phyloP scores from a whole-genome alignment of 2,113 vertebrate species.

The Lophochroa leadbeateri region DNA sequence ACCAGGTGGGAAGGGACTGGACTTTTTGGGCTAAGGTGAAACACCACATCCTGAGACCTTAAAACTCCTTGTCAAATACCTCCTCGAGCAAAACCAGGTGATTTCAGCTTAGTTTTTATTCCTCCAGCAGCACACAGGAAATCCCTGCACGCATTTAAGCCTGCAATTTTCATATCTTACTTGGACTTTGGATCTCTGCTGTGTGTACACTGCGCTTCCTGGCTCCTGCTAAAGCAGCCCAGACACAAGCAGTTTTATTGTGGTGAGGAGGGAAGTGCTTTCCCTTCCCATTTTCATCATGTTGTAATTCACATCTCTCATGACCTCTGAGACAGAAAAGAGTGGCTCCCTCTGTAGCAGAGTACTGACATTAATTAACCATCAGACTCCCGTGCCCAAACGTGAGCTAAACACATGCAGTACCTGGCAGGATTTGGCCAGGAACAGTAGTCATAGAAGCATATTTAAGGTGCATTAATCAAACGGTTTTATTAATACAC shows the following conservation, averaged over 20 bases:
- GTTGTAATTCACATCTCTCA: accelerated
- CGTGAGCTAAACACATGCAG: neutral
- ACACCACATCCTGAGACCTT: neutral
- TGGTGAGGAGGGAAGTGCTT: neutral
- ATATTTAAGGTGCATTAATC: neutral
- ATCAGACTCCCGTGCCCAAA: neutral
- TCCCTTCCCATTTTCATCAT: neutral
- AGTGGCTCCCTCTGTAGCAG: neutral
- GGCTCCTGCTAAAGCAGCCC: neutral
- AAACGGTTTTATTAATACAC: neutral
- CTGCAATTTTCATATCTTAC: accelerated
- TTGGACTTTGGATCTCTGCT: neutral
- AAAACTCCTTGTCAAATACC: neutral
- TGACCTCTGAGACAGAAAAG: no score
- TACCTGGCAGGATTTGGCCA: neutral
- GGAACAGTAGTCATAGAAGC: neutral
- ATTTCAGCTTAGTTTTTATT: neutral
- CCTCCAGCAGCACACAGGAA: neutral
- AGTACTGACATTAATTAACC: neutral
- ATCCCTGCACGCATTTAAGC: accelerated
- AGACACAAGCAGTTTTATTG: neutral
- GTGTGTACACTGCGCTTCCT: accelerated
- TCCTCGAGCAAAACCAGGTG: neutral
- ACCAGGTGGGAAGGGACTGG: neutral
- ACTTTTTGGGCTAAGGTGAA: neutral